phyloP scores from a whole-genome alignment of 2,113 vertebrate genomes.

The Labrus mixtus region DNA sequence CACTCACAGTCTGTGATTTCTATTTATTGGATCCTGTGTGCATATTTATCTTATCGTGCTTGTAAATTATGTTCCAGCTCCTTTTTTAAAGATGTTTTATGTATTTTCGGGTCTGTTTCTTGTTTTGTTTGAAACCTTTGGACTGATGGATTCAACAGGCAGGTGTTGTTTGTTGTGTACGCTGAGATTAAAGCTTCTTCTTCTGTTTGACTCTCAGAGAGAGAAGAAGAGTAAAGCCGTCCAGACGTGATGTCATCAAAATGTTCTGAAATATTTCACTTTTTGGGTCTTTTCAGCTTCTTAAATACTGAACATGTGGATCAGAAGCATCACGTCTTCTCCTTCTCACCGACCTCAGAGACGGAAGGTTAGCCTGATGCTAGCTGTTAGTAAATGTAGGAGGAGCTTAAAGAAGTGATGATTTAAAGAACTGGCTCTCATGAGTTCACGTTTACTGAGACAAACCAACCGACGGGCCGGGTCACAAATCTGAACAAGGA shows the following conservation, averaged over 20 bases:
- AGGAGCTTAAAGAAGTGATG: slow-evolving; percentile 13
- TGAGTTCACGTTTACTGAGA: slow-evolving; percentile 1
- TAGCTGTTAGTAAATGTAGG: slow-evolving; percentile 21
- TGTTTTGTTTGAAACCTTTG: slow-evolving; percentile 57
- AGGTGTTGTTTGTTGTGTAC: slow-evolving; percentile 45
- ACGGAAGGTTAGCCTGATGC: slow-evolving; percentile 8
- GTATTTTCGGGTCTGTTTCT: slow-evolving; percentile 43
- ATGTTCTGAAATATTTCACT: neutral
- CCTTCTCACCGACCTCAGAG: slow-evolving; percentile 16
- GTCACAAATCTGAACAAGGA: slow-evolving; percentile 45
- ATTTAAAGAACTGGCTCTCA: slow-evolving; percentile 36
- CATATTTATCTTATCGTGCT: slow-evolving; percentile 84
- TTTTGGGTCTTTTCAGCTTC: neutral
- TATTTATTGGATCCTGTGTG: slow-evolving; percentile 81
- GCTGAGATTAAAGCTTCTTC: slow-evolving; percentile 43
- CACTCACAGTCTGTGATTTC: slow-evolving; percentile 49
- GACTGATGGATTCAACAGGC: slow-evolving; percentile 46
- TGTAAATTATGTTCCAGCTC: slow-evolving; percentile 74
- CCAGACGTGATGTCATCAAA: slow-evolving; percentile 8
- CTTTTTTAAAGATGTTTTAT: slow-evolving; percentile 51
- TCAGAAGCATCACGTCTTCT: neutral
- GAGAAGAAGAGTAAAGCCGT: slow-evolving; percentile 21
- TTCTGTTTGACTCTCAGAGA: slow-evolving; percentile 29
- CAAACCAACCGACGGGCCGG: slow-evolving; percentile 29
- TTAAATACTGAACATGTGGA: neutral